These are phyloP conservation scores for Mirounga angustirostris DNA, from an alignment of 2,113 vertebrate genomes.

Conservation along the genomic window DNA sequence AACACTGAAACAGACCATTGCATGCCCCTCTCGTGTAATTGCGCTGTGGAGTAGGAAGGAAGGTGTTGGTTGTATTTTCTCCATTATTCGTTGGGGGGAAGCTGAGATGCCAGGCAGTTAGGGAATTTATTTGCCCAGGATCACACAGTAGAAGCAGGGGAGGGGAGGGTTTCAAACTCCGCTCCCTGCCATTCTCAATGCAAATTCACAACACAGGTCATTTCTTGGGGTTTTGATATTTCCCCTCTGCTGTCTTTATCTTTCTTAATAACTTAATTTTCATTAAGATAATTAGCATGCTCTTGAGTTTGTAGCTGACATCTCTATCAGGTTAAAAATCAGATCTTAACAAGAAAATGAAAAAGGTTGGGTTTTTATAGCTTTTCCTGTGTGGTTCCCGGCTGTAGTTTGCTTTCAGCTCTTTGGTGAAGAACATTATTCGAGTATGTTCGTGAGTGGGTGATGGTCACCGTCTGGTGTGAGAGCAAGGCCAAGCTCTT, in stretches of 20 bases:
- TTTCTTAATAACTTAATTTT: background rate
- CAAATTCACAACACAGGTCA: rapidly evolving
- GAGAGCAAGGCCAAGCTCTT: background rate
- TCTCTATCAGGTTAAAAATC: background rate
- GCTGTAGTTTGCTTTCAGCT: background rate
- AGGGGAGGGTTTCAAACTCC: background rate
- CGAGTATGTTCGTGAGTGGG: background rate
- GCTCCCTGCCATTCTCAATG: background rate
- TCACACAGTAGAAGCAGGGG: background rate
- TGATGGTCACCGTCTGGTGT: background rate
- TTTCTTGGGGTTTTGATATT: background rate
- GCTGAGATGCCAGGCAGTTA: rapidly evolving
- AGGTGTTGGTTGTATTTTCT: too few relatives aligned
- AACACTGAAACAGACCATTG: rapidly evolving
- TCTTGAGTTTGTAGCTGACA: background rate
- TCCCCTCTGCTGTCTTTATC: background rate
- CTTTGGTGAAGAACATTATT: background rate
- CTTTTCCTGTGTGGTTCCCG: background rate
- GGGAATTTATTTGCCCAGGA: background rate
- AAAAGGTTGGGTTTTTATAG: background rate
- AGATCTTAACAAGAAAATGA: background rate
- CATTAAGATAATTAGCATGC: background rate
- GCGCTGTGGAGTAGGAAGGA: rapidly evolving
- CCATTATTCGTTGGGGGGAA: background rate
- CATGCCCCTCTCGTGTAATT: rapidly evolving